A percentile compares a stretch with the other conserved stretches of the same genome.
phyloP scores from a whole-genome alignment of 2,888 invertebrate genomes.

The Cataglyphis altisquamis region DNA sequence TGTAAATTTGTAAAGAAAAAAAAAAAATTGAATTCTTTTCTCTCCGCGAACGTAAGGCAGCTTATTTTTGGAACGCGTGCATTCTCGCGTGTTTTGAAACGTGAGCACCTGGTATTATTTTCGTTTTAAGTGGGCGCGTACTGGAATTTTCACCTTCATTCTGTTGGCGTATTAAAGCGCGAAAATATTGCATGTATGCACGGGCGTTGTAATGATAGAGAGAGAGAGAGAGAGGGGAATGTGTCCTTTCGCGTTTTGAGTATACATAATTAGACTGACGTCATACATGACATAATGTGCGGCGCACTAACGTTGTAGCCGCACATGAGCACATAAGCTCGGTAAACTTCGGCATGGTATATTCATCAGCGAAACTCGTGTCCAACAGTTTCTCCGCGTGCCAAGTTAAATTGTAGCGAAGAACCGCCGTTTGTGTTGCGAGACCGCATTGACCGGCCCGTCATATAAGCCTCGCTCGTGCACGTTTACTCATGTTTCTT shows the following conservation, averaged over 20 bases:
- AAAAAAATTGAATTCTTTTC: background rate
- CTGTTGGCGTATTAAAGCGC: constrained; percentile 19
- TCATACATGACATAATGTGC: constrained; percentile 51
- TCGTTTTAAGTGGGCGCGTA: background rate
- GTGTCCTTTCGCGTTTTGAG: constrained; percentile 15
- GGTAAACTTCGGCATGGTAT: constrained; percentile 40
- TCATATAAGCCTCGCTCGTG: constrained; percentile 58
- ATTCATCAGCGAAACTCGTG: constrained; percentile 54
- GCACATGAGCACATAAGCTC: constrained; percentile 55
- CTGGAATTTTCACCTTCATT: background rate
- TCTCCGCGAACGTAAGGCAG: background rate
- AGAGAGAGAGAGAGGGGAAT: too few species aligned
- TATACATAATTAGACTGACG: constrained; percentile 50
- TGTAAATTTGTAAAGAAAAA: background rate
- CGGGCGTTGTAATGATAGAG: constrained; percentile 31
- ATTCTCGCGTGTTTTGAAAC: background rate
- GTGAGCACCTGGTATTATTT: background rate
- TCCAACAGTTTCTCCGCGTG: constrained; percentile 58
- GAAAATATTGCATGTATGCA: constrained; percentile 35
- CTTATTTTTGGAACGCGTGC: background rate
- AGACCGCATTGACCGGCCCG: constrained; percentile 65
- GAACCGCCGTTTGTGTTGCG: constrained; percentile 69
- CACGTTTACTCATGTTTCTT: constrained; percentile 49
- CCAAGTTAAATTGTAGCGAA: constrained; percentile 74
- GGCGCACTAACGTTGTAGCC: constrained; percentile 40